Percentiles rank a stretch among this genome's conserved stretches.
These are phyloP conservation scores for Tragelaphus scriptus DNA, from an alignment of 2,113 vertebrate genomes.

Conservation along the genomic window DNA sequence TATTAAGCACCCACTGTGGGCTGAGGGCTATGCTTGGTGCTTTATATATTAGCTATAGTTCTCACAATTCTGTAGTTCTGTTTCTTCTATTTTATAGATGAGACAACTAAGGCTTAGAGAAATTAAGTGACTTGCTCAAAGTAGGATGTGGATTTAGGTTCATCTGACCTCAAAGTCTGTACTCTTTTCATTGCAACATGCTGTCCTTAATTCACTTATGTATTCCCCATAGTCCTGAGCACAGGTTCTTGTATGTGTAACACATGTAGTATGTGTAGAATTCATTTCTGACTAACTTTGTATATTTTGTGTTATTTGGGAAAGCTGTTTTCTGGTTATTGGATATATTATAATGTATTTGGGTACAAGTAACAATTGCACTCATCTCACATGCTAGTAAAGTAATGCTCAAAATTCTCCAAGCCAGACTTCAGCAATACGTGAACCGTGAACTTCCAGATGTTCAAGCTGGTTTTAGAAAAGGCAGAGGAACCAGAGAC, in stretches of 20 bases:
- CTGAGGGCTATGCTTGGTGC: background rate
- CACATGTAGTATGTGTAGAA: background rate
- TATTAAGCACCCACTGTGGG: background rate
- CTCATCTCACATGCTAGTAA: too few species aligned
- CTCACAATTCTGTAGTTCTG: background rate
- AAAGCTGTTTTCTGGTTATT: constrained; percentile 22
- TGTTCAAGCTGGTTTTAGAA: too few species aligned
- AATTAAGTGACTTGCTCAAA: constrained; percentile 7
- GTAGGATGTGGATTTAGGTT: background rate
- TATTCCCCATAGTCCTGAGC: background rate
- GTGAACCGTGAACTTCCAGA: too few species aligned
- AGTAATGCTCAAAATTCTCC: too few species aligned
- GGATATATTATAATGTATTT: background rate
- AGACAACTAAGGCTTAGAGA: constrained; percentile 13
- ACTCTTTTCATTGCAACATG: background rate
- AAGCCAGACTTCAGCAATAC: too few species aligned
- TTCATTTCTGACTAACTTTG: background rate
- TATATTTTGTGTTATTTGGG: constrained; percentile 10
- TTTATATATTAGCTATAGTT: background rate
- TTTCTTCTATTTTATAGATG: background rate
- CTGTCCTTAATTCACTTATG: background rate
- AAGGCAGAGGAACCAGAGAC: too few species aligned
- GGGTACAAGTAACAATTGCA: background rate
- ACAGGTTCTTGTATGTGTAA: background rate
- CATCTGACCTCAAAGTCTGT: background rate